Base-by-base conservation (phyloP, 1,140 invertebrate species). In the Drosophila pectinifera region DNA sequence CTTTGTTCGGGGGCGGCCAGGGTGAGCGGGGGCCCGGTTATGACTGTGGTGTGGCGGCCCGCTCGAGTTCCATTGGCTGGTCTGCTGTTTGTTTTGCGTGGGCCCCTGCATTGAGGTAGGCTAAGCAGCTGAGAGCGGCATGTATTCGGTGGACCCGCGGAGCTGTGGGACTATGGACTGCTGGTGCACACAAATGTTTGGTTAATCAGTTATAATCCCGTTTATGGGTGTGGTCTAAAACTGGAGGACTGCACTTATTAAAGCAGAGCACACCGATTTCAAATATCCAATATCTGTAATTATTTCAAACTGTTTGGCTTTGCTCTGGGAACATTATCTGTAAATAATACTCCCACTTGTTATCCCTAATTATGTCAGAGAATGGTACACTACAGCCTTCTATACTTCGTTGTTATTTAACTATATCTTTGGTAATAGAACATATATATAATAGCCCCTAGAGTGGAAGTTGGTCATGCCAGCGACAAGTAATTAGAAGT, bases 31-130 rank as follows among this genome's bases (percentile, higher is more conserved):
- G 34, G 31, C 14, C 0, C 6, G 24, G 24, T 58, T 86, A 86
- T 86, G 75, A 74, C 56, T 82, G 80, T 82, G 83, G 82, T 76
- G 76, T 74, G 83, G 73, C 73, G 80, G 57, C 65, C 73, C 74
- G 77, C 73, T 51, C 43, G 69, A 61, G 79, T 79, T 78, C 83
- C 73, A 88, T 88, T 88, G 83, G 83, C 76, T 80, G 79, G 80
- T 72, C 81, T 65, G 46, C 78, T 86, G 82, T 78, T 86, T 88
- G 79, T 76, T 83, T 79, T 82, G 51, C 56, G 38, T 42, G 41
- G 49, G 63, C 36, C 55, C 38, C 64, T 72, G 24, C 49, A 65
- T 88, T 88, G 83, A 83, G 83, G 83, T 69, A 88, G 83, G 83
- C 81, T 88, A 88, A 83, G 80, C 79, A 79, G 74, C 61, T 39